phyloP scores from a whole-genome alignment of 2,888 invertebrate genomes.

The Chymomyza amoena region DNA sequence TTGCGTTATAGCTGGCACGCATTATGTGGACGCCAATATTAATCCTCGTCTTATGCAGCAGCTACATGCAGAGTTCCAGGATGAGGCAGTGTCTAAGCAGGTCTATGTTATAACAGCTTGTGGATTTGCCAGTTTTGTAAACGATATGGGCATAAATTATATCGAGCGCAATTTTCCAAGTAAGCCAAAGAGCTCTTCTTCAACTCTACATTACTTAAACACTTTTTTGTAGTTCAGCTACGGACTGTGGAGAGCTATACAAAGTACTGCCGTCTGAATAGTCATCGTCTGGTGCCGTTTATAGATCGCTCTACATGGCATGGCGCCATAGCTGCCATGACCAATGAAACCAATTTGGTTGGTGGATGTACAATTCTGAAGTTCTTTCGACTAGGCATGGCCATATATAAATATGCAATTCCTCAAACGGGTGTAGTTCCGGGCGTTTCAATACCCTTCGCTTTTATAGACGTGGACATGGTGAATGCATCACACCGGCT shows the following conservation, averaged over 20 bases:
- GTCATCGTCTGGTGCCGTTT: not conserved
- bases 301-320: conserved; percentile 7
- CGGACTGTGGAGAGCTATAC: conserved; percentile 3
- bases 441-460: conserved; percentile 8
- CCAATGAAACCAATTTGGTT: not conserved
- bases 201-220: too few relatives aligned
- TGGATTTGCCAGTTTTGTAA: conserved; percentile 11
- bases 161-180: not conserved
- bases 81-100: not conserved
- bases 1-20: conserved; percentile 5
- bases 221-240: not conserved
- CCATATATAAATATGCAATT: not conserved
- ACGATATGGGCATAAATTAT: conserved; percentile 9
- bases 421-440: not conserved
- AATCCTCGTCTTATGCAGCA: not conserved
- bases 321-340: not conserved
- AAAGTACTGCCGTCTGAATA: not conserved
- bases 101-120: conserved; percentile 14
- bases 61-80: not conserved
- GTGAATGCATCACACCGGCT: conserved; percentile 3
- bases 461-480: not conserved
- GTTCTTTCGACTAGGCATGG: not conserved
- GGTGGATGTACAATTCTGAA: not conserved
- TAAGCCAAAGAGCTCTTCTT: not conserved
- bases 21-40: conserved; percentile 15